Evolutionary conservation across 2,888 invertebrate species (phyloP).

Genomic region (Phymatocera aterrima): DNA sequence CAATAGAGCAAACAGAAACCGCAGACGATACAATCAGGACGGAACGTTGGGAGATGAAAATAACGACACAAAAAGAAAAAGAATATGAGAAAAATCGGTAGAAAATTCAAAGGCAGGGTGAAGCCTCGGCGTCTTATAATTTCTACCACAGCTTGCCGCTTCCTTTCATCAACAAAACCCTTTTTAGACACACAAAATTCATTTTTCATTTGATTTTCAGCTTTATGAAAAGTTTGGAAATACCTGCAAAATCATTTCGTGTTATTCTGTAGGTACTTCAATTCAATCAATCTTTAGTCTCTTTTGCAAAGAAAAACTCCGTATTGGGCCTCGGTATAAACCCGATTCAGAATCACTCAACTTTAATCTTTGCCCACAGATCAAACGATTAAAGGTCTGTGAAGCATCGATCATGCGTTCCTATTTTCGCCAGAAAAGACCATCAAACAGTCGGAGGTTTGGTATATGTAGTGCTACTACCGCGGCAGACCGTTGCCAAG

Average conservation of each 20-base stretch:
- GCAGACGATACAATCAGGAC: not conserved
- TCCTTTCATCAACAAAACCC: not conserved
- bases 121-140: not conserved
- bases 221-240: no score
- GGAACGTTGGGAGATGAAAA: not conserved
- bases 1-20: slow-evolving; percentile 9
- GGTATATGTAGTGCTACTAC: not conserved
- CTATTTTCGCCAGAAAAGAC: no score
- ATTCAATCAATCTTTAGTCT: not conserved
- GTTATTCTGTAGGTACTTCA: no score
- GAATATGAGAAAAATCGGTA: not conserved
- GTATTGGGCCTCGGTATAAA: not conserved
- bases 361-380: not conserved
- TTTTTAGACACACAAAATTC: not conserved
- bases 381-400: not conserved
- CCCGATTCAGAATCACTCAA: not conserved
- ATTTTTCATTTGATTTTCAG: not conserved
- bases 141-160: not conserved
- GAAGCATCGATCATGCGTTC: no score
- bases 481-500: not conserved
- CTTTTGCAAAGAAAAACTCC: not conserved
- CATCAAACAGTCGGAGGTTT: not conserved
- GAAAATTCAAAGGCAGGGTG: not conserved
- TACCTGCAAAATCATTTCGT: no score
- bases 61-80: not conserved